Conservation (phyloP, 2,113 vertebrate genomes). For the Corythornis cristatus region DNA sequence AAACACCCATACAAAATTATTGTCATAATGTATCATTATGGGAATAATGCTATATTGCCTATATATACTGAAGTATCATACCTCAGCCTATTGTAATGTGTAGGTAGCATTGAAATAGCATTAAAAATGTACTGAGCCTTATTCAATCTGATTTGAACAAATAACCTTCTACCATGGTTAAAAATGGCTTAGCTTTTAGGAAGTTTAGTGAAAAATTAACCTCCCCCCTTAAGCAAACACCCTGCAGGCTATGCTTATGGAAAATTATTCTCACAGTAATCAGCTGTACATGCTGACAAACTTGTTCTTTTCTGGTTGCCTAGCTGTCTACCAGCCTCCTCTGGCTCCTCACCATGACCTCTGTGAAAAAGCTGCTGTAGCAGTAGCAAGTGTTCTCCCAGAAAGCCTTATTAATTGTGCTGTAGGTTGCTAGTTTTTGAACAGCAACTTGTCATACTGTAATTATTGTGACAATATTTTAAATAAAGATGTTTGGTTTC, state of each 20-base stretch:
- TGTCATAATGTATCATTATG: neutral
- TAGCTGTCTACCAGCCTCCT: constrained; percentile 53
- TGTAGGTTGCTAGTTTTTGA: neutral
- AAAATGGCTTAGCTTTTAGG: constrained; percentile 19
- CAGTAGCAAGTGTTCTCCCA: constrained; percentile 12
- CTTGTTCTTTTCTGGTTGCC: constrained; percentile 73
- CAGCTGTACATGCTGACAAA: constrained; percentile 73
- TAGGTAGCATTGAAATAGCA: neutral
- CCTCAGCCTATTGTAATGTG: neutral
- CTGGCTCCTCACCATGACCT: constrained; percentile 54
- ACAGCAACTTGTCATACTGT: neutral
- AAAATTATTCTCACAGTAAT: constrained; percentile 70
- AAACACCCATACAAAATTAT: neutral
- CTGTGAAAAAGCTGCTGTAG: constrained; percentile 39
- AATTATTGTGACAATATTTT: neutral
- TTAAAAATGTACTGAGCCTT: neutral
- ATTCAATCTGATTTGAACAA: neutral
- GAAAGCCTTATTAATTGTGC: neutral
- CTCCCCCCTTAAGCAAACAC: constrained; percentile 42
- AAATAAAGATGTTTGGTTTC: neutral
- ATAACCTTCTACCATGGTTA: neutral
- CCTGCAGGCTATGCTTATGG: constrained; percentile 15
- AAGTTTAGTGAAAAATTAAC: constrained; percentile 45
- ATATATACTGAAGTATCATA: neutral
- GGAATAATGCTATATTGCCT: neutral